Evolutionary conservation across 2,113 vertebrate species (phyloP), one percentile per base, ranked within the genome.

Genomic region (Helogale parvula): DNA sequence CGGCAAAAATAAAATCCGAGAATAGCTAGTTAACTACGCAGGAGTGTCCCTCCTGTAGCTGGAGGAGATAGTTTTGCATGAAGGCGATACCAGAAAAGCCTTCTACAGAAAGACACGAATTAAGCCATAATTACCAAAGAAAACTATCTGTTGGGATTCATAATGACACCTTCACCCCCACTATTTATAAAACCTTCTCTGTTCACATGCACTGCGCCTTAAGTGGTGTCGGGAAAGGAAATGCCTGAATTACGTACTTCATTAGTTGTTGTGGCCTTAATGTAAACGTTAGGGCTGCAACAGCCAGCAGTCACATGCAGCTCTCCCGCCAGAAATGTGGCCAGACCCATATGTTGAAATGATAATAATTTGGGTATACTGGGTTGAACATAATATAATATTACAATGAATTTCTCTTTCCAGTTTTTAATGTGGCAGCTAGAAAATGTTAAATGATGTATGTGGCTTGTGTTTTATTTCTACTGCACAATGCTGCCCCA

Each of bases 1-100:
- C 35, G 90, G 38, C 31, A 95, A 84, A 97, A 63, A 87, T 38
- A 68, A 90, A 96, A 74, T 4, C 54, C 41, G 31, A 71, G 65
- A 93, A 76, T 5, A 65, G 45, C 3, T 31, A 68, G 45, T 69
- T 71, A 88, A 72, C 77, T 21, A 17, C 25, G 66, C 17, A 66
- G 63, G 47, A 25, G 3, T 0, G 47, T 47, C 65, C 23, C 31
- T 41, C 41, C 88, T 14, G 25, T 8, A 31, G 82, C n/a, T 60
- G 66, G 10, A 38, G n/a, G 10, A 38, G n/a, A 54, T 0, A 11
- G 47, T 31, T 83, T 15, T 60, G 27, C n/a, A 45, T 4, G 10
- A 88, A 90, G 68, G 57, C 12, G 4, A 92, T 89, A 54, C 82
- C 0, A 90, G 89, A 93, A 86, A 93, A 33, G 54, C 3, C 69